Conservation (phyloP, 2,797 vertebrate species). For the Tiaroga cobitis region DNA sequence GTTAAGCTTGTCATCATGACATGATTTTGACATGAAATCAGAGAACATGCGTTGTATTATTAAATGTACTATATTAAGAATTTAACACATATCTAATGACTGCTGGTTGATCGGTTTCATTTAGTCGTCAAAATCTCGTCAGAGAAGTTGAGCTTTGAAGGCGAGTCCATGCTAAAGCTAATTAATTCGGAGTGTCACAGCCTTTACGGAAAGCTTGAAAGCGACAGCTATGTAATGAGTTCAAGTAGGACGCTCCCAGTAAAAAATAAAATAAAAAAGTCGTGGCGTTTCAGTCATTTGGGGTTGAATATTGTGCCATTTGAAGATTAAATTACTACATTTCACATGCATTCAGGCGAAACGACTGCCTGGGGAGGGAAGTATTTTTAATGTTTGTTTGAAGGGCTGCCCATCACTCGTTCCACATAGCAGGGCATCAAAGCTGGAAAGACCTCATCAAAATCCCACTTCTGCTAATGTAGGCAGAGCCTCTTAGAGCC, state of each 20-base stretch:
- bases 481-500: constrained; percentile 14
- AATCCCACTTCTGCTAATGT: constrained; percentile 32
- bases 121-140: constrained; percentile 50
- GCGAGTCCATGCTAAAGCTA: constrained; percentile 32
- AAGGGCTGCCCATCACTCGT: constrained; percentile 46
- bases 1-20: too few species aligned
- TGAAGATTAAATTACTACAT: constrained; percentile 57
- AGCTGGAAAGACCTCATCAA: constrained; percentile 24
- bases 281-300: constrained; percentile 38
- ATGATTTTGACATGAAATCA: constrained; percentile 37
- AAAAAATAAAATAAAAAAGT: constrained; percentile 50
- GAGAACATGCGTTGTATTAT: constrained; percentile 46
- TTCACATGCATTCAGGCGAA: constrained; percentile 28
- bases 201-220: constrained; percentile 32
- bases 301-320: constrained; percentile 50
- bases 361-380: constrained; percentile 29
- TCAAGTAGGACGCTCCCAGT: constrained; percentile 34
- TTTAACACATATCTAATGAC: constrained; percentile 35
- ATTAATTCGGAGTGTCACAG: constrained; percentile 48
- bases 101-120: constrained; percentile 43
- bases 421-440: constrained; percentile 27
- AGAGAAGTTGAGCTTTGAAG: constrained; percentile 49
- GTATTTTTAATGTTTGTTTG: constrained; percentile 50
- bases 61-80: constrained; percentile 46
- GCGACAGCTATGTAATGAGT: constrained; percentile 40